Base-by-base conservation (phyloP, 2,797 vertebrate genomes). In the Lepus townsendii region DNA sequence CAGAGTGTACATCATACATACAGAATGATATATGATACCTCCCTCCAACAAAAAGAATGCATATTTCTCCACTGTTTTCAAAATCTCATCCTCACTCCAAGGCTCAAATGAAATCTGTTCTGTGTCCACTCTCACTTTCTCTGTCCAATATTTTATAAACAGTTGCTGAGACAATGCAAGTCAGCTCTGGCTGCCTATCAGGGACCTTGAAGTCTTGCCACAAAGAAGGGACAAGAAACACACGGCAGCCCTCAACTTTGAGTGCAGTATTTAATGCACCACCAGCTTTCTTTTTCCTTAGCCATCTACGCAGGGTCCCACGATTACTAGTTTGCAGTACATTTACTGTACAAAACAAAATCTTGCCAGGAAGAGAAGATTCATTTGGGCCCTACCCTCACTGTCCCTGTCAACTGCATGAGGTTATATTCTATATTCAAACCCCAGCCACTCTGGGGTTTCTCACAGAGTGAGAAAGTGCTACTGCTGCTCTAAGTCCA, bases 1-100 rank as follows among this genome's bases (percentile, higher is more conserved):
- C 16, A 83, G 35, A 1, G 47, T 96, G 96, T 69, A 5, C 35
- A 60, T 73, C 54, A 71, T 72, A 80, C 90, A 75, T 57, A 65
- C 16, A 27, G 19, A 11, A n/a, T 32, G n/a, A 30, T 79, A 60
- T 69, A 20, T 71, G 9, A 32, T 10, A 57, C 60, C 26, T 19
- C 71, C 66, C 12, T 26, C 8, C 22, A 10, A 35, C 1, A 77
- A 88, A 50, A 5, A 72, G 32, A 73, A 8, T 79, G 22, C 19
- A 20, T 24, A 22, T 88, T 80, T 26, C 7, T 52, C 14, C 68
- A 10, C 32, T 92, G 1, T 17, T 62, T 95, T 63, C 50, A 77
- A 82, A 85, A n/a, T 90, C 20, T 85, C 26, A 26, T 13, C 4
- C 63, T 91, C 8, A 0, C 24, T 38, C 32, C 42, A 50, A 88